Base-by-base conservation (phyloP, 1,140 invertebrate species). In the Bemisia tabaci region DNA sequence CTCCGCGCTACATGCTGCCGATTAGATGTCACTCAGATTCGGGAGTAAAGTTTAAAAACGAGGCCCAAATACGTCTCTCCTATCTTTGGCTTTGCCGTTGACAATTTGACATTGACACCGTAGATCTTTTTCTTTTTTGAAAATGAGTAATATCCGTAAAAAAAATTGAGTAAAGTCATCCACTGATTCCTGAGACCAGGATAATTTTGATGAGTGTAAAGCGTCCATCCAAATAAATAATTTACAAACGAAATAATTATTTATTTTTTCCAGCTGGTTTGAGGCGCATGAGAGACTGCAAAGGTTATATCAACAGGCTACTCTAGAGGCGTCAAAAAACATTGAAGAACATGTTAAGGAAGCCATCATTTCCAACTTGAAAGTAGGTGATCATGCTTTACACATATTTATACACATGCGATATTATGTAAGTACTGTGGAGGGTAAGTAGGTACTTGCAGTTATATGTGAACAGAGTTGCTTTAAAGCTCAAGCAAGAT, bases 281-380 rank as follows among this genome's bases (percentile, higher is more conserved):
- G 87, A 90, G 71, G 85, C 83, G 75, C 89, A 91, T 71, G 85
- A 88, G 72, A 81, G 84, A 69, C 74, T 91, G 2, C 84, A 90
- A 70, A 86, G 90, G 74, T 73, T 92, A n/a, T 87, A 87, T 69
- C 87, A 91, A 74, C 87, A 91, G 80, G 87, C 87, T 33, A 81
- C 87, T 69, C 77, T 90, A 23, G 88, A 92, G 78, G 85, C 87
- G 23, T 80, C 78, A 17, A 77, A 79, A 25, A 74, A 85, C 69
- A 81, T 82, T 63, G 87, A 90, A 72, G 89, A 91, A 77, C 78
- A 81, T 26, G 84, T 89, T 0, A 89, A 89, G 74, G 87, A 90
- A 77, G 81, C 80, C 33, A 78, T 89, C 33, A 80, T 87, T 67
- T 81, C 80, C 23, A 80, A 81, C 69, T 81, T 82, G 67, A 88